phyloP scores from a whole-genome alignment of 2,113 vertebrate genomes.

The Capricornis sumatraensis region DNA sequence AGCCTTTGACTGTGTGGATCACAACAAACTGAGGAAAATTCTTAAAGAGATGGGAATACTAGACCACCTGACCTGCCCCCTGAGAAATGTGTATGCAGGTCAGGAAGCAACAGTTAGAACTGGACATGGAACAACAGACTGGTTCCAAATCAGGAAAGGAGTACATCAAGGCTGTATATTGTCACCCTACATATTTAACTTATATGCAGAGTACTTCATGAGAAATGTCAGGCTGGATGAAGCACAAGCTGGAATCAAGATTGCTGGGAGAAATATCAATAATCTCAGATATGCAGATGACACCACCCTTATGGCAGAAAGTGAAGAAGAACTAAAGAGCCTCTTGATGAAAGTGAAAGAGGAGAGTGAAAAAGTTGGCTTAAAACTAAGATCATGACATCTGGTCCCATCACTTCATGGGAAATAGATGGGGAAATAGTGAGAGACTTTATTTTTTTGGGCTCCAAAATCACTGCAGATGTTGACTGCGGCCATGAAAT shows the following conservation, averaged over 20 bases:
- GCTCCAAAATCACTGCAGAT: background rate
- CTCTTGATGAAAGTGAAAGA: background rate
- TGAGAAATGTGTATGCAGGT: background rate
- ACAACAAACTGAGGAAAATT: background rate
- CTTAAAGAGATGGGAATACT: background rate
- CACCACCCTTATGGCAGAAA: background rate
- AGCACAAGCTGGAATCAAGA: background rate
- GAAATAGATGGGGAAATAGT: background rate
- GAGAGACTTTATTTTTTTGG: background rate
- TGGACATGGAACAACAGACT: background rate
- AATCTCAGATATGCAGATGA: background rate
- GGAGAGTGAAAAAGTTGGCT: background rate
- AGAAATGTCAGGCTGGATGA: background rate
- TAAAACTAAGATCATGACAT: background rate
- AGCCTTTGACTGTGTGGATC: background rate
- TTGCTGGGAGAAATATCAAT: background rate
- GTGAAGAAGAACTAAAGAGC: background rate
- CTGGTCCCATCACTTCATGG: background rate
- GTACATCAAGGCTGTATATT: background rate
- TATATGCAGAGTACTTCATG: background rate
- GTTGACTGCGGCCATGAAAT: background rate
- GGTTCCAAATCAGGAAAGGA: background rate
- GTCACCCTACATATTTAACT: background rate
- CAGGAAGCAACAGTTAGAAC: background rate
- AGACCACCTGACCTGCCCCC: background rate